These are phyloP conservation scores for Geodia barretti DNA, from an alignment of 37 sponge, comb jelly and placozoan species.

Conservation along the genomic window DNA sequence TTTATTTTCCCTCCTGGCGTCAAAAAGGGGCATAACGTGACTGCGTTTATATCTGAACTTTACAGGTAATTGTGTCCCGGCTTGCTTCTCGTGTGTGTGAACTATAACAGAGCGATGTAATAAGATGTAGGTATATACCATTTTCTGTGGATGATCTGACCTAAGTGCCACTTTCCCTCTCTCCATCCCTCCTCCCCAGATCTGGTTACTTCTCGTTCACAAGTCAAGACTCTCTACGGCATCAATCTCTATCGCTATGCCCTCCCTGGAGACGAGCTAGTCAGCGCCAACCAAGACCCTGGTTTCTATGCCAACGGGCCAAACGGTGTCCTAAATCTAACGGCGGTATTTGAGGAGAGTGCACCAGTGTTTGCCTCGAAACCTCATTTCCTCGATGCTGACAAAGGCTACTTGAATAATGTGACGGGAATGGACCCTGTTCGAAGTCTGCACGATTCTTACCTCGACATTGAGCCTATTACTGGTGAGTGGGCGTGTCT, in stretches of 20 bases:
- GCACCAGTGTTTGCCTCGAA: slow-evolving; percentile 86
- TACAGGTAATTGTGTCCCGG: slow-evolving; percentile 41
- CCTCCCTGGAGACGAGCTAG: slow-evolving; percentile 64
- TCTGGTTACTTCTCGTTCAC: slow-evolving; percentile 76
- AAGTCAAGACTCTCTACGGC: slow-evolving; percentile 49
- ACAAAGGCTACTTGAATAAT: slow-evolving; percentile 50
- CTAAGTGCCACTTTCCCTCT: too few relatives aligned
- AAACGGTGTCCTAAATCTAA: slow-evolving; percentile 83
- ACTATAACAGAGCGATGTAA: neutral
- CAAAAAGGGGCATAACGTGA: slow-evolving; percentile 36
- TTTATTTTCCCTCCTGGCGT: slow-evolving; percentile 73
- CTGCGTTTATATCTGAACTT: slow-evolving; percentile 64
- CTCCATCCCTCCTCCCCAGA: slow-evolving; percentile 3
- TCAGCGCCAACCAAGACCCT: slow-evolving; percentile 61
- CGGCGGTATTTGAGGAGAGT: slow-evolving; percentile 62
- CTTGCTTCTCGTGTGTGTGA: neutral
- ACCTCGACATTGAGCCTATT: slow-evolving; percentile 81
- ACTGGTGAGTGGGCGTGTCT: too few relatives aligned
- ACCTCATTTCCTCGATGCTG: slow-evolving; percentile 92
- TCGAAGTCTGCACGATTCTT: slow-evolving; percentile 57
- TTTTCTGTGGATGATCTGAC: too few relatives aligned
- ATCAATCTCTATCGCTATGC: slow-evolving; percentile 50
- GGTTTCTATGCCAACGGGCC: slow-evolving; percentile 70
- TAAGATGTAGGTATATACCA: too few relatives aligned
- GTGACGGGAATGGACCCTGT: slow-evolving; percentile 69